Evolutionary conservation across 2,888 invertebrate genomes (phyloP), one percentile per base, ranked within the genome.

Genomic region (Hybos culiciformis): DNA sequence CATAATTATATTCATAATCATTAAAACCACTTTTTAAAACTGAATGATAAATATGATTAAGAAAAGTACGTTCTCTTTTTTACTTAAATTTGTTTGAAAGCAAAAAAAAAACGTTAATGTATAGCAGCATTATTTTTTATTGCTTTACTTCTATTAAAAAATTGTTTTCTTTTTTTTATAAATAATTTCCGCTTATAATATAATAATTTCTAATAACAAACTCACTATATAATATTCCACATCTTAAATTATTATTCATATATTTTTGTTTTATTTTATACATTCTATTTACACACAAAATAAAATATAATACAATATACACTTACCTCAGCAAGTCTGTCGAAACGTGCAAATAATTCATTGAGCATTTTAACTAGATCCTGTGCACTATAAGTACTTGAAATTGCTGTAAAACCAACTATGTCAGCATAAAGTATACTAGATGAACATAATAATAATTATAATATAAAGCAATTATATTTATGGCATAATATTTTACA

Each of bases 351-450:
- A 66, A 94, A 94, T 47, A 94, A 73, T 69, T 94, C 93, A 69
- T 94, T 94, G 53, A 94, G 74, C 69, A 94, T 90, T 68, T 90
- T 88, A 42, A 94, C 93, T 51, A 94, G 75, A 66, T 94, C 93
- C 64, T 92, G 90, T 39, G 94, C 93, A 42, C 91, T 90, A 69
- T 91, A 91, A 7, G 91, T 90, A 14, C 91, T 91, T 4, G 92
- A 91, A 54, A 93, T 90, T 42, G 92, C 92, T 5, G 96, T 96
- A 66, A 96, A 96, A 42, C 96, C 96, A 42, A 94, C 94, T 63
- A 96, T 96, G 70, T 96, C 96, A 20, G 94, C 96, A 68, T 94
- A 96, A 50, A 96, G 75, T 62, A 96, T 96, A 68, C 91, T 91
- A 72, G 49, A 69, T 61, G 52, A 56, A 58, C 51, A 54, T 58